A percentile compares a stretch with the other conserved stretches of the same genome.
Evolutionary conservation across 2,888 invertebrate species (phyloP).

Genomic region (Acanthosepion lycidas): DNA sequence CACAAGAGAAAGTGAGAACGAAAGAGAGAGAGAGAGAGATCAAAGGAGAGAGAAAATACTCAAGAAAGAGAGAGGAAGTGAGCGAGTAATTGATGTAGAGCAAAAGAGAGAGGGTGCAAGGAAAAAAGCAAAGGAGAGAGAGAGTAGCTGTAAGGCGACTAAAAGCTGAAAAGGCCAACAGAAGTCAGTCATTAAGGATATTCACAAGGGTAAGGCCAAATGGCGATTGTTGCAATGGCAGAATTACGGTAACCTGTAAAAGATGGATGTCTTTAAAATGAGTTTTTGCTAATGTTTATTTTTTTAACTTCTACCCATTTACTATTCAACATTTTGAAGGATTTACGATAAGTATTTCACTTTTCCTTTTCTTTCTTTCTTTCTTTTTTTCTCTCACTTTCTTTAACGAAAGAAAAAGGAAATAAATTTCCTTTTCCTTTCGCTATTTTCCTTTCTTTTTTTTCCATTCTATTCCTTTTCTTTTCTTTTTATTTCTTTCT

Average conservation of each 20-base stretch:
- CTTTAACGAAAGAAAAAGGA: too few relatives aligned
- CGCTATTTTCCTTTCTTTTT: too few relatives aligned
- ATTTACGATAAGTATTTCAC: neutral
- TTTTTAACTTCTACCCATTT: neutral
- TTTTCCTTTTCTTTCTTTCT: neutral
- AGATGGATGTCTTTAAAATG: conserved; percentile 33
- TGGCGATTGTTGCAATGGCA: neutral
- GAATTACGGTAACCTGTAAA: neutral
- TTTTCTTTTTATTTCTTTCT: too few relatives aligned
- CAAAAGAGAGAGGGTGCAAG: neutral
- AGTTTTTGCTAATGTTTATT: neutral
- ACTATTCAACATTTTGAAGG: neutral
- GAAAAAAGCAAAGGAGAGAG: neutral
- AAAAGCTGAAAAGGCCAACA: neutral
- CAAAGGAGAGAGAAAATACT: neutral
- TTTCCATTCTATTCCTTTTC: too few relatives aligned
- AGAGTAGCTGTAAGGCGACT: neutral
- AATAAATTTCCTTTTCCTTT: too few relatives aligned
- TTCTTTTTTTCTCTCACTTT: neutral
- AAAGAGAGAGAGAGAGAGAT: neutral
- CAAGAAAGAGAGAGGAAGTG: neutral
- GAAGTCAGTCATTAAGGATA: neutral
- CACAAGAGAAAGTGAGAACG: neutral
- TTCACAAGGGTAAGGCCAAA: neutral
- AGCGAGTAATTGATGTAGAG: too few relatives aligned